Evolutionary conservation across 2,797 vertebrate species (phyloP).

Genomic region (Scyliorhinus canicula): DNA sequence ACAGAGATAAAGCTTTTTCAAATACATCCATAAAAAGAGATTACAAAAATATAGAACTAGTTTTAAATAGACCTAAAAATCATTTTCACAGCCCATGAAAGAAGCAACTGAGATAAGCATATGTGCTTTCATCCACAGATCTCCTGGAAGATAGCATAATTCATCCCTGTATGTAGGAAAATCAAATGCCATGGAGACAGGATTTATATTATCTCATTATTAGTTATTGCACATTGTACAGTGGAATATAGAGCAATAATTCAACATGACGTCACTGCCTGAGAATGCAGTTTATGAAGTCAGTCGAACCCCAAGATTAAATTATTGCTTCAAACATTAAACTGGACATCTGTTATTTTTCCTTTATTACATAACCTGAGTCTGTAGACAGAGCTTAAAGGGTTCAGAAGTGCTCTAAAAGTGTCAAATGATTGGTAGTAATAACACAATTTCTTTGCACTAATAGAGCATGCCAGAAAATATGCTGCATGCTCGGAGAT

Average conservation of each 20-base stretch:
- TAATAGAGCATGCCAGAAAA: background rate
- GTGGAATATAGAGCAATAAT: slow-evolving; percentile 33
- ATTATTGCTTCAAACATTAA: background rate
- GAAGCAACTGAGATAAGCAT: slow-evolving; percentile 30
- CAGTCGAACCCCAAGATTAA: background rate
- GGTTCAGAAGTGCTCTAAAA: background rate
- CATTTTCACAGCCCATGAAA: slow-evolving; percentile 36
- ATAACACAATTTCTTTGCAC: background rate
- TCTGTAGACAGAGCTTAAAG: background rate
- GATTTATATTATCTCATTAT: slow-evolving; percentile 32
- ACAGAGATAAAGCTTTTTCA: slow-evolving; percentile 38
- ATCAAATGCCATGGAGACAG: slow-evolving; percentile 32
- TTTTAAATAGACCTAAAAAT: slow-evolving; percentile 39
- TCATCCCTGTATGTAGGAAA: slow-evolving; percentile 25
- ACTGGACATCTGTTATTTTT: slow-evolving; percentile 5
- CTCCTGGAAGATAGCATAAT: slow-evolving; percentile 33
- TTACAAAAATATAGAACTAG: slow-evolving; percentile 36
- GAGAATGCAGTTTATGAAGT: background rate
- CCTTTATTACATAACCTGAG: background rate
- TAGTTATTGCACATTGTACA: slow-evolving; percentile 21
- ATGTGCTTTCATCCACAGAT: slow-evolving; percentile 33
- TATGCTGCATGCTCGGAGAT: background rate
- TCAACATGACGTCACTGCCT: background rate
- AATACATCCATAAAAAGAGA: slow-evolving; percentile 38
- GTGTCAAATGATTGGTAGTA: background rate